Conservation (phyloP, 2,888 invertebrate species). For the Noctua janthina region DNA sequence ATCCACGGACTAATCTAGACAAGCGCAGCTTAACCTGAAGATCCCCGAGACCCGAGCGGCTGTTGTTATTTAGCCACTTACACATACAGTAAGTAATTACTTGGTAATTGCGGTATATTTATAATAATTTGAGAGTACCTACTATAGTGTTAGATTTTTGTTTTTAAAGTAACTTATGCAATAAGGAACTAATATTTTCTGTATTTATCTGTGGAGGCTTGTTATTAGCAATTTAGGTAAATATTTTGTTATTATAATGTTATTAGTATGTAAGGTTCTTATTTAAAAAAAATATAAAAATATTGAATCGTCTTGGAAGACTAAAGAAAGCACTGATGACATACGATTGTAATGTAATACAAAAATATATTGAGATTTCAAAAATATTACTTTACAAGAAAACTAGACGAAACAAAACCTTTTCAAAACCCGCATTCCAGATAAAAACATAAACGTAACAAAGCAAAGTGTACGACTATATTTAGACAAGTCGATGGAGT, state of each 20-base stretch:
- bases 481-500: conserved; percentile 52
- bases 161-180: no score
- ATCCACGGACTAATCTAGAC: no score
- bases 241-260: no score
- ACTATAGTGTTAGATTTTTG: no score
- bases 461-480: conserved; percentile 51
- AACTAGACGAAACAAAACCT: background rate
- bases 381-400: conserved; percentile 6
- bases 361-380: background rate
- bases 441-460: conserved; percentile 39
- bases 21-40: no score
- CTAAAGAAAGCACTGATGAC: background rate
- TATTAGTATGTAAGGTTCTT: no score
- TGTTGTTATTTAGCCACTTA: background rate
- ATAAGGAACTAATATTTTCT: no score
- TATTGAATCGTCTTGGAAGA: background rate
- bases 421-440: conserved; percentile 8
- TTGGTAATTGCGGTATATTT: background rate
- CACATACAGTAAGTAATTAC: background rate
- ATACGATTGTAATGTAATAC: background rate
- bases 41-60: no score
- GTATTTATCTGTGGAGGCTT: no score
- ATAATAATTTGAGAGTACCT: no score
- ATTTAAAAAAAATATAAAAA: no score
- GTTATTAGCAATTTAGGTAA: no score